These are phyloP conservation scores for Clarias gariepinus DNA, from an alignment of 2,113 vertebrate genomes.

Conservation along the genomic window DNA sequence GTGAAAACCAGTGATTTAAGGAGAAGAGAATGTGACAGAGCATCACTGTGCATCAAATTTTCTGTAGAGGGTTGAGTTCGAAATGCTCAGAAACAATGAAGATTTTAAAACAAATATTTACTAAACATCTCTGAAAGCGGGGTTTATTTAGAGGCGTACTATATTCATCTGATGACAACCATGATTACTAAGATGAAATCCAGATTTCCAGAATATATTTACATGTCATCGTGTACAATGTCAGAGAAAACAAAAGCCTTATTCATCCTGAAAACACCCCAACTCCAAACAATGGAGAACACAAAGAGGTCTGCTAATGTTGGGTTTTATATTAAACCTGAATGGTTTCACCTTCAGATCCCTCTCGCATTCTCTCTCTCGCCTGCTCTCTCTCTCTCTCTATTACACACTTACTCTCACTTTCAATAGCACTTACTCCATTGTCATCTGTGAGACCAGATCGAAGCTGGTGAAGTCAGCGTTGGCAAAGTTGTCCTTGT, in stretches of 20 bases:
- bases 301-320: constrained; percentile 12
- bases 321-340: constrained; percentile 37
- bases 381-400: constrained; percentile 13
- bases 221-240: constrained; percentile 12
- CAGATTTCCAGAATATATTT: constrained; percentile 32
- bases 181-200: constrained; percentile 28
- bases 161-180: constrained; percentile 11
- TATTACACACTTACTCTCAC: background rate
- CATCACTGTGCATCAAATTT: constrained; percentile 23
- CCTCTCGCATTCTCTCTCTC: background rate
- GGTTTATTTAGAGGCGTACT: constrained; percentile 13
- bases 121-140: constrained; percentile 10
- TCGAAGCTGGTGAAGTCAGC: constrained; percentile 91
- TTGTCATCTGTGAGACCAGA: constrained; percentile 95
- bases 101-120: constrained; percentile 30
- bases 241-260: constrained; percentile 22
- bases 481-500: constrained; percentile 95
- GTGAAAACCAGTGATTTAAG: constrained; percentile 19
- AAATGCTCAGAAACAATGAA: constrained; percentile 21
- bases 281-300: constrained; percentile 9
- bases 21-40: constrained; percentile 28
- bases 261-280: background rate
- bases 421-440: constrained; percentile 88
- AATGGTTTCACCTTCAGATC: background rate
- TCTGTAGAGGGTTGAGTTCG: background rate